These are phyloP conservation scores for Lasioglossum vierecki DNA, from an alignment of 2,888 invertebrate species.

Conservation along the genomic window DNA sequence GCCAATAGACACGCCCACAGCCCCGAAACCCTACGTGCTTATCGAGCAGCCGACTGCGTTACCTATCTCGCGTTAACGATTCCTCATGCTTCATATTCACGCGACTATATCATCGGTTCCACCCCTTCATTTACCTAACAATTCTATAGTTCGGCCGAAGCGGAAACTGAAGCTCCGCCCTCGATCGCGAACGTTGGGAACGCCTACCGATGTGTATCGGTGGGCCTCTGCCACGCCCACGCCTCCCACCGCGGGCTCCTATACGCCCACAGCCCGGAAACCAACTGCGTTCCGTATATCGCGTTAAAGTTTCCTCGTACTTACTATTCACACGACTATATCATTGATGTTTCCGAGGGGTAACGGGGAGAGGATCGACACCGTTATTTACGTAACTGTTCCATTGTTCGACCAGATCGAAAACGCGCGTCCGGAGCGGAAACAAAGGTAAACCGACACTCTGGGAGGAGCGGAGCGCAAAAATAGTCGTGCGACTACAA, in stretches of 20 bases:
- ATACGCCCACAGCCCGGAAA: background rate
- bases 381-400: constrained; percentile 31
- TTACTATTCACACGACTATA: background rate
- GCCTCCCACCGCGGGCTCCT: background rate
- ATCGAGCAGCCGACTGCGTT: too few species aligned
- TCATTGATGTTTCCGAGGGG: background rate
- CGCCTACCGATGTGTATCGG: background rate
- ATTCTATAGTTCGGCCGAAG: constrained; percentile 24
- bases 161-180: constrained; percentile 46
- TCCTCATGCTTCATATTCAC: background rate
- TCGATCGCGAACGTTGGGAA: too few species aligned
- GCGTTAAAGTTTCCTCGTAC: background rate
- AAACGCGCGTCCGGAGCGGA: background rate
- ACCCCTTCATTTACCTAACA: constrained; percentile 27
- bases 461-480: constrained; percentile 28
- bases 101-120: too few species aligned
- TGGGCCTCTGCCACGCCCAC: background rate
- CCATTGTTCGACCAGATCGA: constrained; percentile 27
- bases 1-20: background rate
- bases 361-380: background rate
- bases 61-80: background rate
- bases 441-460: constrained; percentile 65
- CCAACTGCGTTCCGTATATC: background rate
- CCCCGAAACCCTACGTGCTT: background rate
- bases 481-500: constrained; percentile 56